These are phyloP conservation scores for Smutsia temminckii DNA, from an alignment of 2,797 vertebrate genomes.

Conservation along the genomic window DNA sequence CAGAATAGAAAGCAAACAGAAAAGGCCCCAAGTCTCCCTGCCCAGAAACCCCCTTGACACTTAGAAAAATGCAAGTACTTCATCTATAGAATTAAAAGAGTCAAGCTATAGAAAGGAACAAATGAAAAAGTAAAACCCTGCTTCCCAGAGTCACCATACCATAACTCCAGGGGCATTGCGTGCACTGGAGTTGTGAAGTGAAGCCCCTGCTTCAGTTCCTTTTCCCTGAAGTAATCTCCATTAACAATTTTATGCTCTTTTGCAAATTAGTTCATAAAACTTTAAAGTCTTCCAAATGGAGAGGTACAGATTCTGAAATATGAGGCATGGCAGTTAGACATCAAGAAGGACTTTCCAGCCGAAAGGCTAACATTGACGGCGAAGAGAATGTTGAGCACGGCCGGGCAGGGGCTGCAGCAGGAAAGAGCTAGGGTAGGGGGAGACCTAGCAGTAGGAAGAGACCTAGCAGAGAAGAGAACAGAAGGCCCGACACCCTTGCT, in stretches of 20 bases:
- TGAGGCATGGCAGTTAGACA: not conserved
- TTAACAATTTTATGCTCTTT: not conserved
- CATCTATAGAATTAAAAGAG: slow-evolving; percentile 1
- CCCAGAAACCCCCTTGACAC: not conserved
- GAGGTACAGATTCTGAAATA: not conserved
- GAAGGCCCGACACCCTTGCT: not conserved
- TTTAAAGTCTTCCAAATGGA: not conserved
- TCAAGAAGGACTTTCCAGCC: not conserved
- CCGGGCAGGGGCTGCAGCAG: not conserved
- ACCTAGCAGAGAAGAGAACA: not conserved
- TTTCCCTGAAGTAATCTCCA: not conserved
- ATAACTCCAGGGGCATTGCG: not conserved
- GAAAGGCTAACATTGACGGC: not conserved
- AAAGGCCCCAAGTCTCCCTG: not conserved
- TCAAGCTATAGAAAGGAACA: not conserved
- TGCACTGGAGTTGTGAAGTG: not conserved
- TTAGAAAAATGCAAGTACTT: not conserved
- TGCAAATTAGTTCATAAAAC: not conserved
- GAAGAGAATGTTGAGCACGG: not conserved
- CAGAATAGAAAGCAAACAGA: slow-evolving; percentile 9
- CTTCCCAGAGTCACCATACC: not conserved
- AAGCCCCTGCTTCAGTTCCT: not conserved
- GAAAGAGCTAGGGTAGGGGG: not conserved
- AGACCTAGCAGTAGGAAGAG: no score
- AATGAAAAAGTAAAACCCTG: not conserved